A percentile compares a stretch with the other conserved stretches of the same genome.
Conservation (phyloP, 1,140 invertebrate genomes). For the Drosophila parabipectinata region DNA sequence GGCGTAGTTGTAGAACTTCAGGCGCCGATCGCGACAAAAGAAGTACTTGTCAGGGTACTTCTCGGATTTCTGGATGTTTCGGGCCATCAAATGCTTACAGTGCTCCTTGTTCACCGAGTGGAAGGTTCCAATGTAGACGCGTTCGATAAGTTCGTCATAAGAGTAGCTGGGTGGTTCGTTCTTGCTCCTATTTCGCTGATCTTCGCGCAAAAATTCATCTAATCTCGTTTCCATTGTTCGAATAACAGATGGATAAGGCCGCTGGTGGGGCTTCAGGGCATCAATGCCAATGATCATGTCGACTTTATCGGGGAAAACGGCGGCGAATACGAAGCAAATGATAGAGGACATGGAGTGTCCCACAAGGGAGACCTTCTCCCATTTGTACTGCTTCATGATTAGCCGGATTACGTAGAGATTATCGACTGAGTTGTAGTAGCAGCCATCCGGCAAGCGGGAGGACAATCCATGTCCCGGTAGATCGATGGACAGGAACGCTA, state of each 20-base stretch:
- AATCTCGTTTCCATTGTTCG: slow-evolving; percentile 81
- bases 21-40: slow-evolving; percentile 86
- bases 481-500: slow-evolving; percentile 88
- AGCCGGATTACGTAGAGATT: slow-evolving; percentile 86
- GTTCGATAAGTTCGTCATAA: slow-evolving; percentile 86
- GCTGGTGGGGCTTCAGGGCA: slow-evolving; percentile 86
- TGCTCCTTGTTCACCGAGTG: slow-evolving; percentile 86
- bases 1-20: slow-evolving; percentile 85
- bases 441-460: slow-evolving; percentile 87
- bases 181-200: slow-evolving; percentile 83
- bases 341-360: slow-evolving; percentile 89
- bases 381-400: slow-evolving; percentile 88
- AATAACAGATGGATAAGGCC: slow-evolving; percentile 58
- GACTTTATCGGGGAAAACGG: slow-evolving; percentile 86
- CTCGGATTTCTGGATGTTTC: slow-evolving; percentile 86
- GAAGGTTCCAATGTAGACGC: slow-evolving; percentile 85
- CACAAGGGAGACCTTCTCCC: slow-evolving; percentile 88
- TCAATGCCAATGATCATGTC: slow-evolving; percentile 88
- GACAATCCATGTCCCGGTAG: slow-evolving; percentile 90
- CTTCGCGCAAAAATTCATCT: slow-evolving; percentile 85
- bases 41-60: slow-evolving; percentile 87
- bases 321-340: slow-evolving; percentile 86
- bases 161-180: slow-evolving; percentile 86
- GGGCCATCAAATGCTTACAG: slow-evolving; percentile 86
- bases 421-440: slow-evolving; percentile 87